Base-by-base conservation (phyloP, 2,113 vertebrate genomes). In the Anhinga anhinga region DNA sequence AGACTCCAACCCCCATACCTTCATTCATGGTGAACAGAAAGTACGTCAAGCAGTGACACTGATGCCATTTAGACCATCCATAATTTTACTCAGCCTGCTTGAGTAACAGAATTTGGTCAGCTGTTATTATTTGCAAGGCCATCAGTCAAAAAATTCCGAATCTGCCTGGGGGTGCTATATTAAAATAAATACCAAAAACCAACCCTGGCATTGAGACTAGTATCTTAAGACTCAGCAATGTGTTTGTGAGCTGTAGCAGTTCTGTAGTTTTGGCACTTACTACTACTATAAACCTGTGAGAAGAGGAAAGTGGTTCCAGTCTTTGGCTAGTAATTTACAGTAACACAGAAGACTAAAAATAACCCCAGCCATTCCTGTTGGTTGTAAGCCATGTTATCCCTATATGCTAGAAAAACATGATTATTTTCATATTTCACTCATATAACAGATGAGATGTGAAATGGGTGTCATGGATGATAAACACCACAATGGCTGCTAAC, bases 371-470 rank as follows among this genome's bases (percentile, higher is more conserved):
- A 16, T 49, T 82, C 34, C 69, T 62, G 23, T 44, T 87, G 58
- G 29, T 72, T 88, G 8, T 42, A 66, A 90, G 56, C 26, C 44
- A 83, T 92, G 84, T 70, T 77, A 84, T 79, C 44, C 36, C 42
- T 52, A 82, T 78, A 81, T 14, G 50, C 49, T 71, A 76, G 23
- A 80, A 93, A 97, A 96, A 82, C 12, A 72, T 52, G 19, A 92
- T 94, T 95, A 85, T 96, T 96, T 98, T 97, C 62, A 90, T 71
- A 88, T 95, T 97, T 93, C 65, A 88, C 61, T 96, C 65, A 56
- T 62, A 42, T 89, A 97, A 90, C 65, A 95, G 70, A 96, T 86
- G 88, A 98, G 72, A 97, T 93, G 72, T 91, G 93, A 97, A 98
- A 97, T 97, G 76, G 96, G 52, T 29, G 91, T 96, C 80, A 82